Conservation (phyloP, 2,797 vertebrate genomes). For the Pipistrellus pygmaeus region DNA sequence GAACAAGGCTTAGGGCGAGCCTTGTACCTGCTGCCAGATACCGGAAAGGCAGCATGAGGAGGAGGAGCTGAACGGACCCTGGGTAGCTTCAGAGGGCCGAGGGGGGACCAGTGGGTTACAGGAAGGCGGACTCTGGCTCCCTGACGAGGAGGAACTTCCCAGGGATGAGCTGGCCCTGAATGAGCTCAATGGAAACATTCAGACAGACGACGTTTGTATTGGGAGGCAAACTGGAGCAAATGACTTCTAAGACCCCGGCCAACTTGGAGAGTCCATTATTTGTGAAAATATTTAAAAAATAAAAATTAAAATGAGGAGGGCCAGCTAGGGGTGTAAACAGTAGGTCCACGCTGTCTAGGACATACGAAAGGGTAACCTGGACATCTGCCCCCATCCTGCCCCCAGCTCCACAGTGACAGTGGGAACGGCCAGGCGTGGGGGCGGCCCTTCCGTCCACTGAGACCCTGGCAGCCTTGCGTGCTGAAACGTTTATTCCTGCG, state of each 20-base stretch:
- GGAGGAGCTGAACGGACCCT: background rate
- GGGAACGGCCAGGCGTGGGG: background rate
- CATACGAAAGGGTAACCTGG: background rate
- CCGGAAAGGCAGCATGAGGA: background rate
- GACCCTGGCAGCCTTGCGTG: background rate
- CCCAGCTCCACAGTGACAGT: background rate
- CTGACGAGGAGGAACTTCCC: background rate
- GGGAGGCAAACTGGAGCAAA: conserved; percentile 6
- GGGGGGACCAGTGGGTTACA: background rate
- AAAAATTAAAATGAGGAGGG: background rate
- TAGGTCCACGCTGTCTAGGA: background rate
- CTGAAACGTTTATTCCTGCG: background rate
- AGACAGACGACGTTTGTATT: background rate
- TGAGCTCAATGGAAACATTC: conserved; percentile 13
- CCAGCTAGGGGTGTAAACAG: background rate
- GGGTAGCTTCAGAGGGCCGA: background rate
- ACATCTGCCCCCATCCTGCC: background rate
- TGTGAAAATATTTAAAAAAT: background rate
- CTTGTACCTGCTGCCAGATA: background rate
- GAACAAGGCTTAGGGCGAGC: background rate
- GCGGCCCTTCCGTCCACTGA: background rate
- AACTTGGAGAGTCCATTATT: background rate
- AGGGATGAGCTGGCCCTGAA: background rate
- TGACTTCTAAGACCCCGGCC: background rate
- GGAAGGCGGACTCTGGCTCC: background rate